Percentiles rank a stretch among this genome's conserved stretches.
Evolutionary conservation across 2,113 vertebrate species (phyloP).

Genomic region (Trematocara zebra): DNA sequence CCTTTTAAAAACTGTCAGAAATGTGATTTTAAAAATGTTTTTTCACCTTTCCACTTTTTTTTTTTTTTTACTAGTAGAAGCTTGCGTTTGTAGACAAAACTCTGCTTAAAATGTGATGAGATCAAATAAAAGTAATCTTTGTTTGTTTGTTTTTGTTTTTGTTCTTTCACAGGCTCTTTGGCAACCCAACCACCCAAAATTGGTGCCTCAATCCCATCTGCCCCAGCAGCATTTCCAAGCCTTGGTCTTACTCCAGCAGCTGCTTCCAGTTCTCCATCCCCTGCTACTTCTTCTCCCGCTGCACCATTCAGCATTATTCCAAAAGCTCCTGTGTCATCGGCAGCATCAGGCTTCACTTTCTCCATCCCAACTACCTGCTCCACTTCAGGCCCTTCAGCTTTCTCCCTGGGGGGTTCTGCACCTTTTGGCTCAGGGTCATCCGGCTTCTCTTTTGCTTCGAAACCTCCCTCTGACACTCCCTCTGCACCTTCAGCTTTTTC

Average conservation of each 20-base stretch:
- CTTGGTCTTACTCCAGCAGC: slow-evolving; percentile 30
- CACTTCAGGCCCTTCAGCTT: slow-evolving; percentile 29
- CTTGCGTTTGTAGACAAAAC: neutral
- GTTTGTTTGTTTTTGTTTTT: neutral
- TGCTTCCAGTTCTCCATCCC: neutral
- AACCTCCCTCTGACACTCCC: slow-evolving; percentile 28
- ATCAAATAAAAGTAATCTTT: neutral
- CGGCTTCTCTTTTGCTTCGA: slow-evolving; percentile 36
- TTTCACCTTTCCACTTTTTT: neutral
- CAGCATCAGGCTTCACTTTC: slow-evolving; percentile 63
- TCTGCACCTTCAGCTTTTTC: slow-evolving; percentile 51
- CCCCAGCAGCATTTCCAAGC: slow-evolving; percentile 4
- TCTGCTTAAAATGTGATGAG: neutral
- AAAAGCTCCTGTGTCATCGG: slow-evolving; percentile 4
- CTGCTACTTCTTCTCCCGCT: neutral
- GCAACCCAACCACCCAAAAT: slow-evolving; percentile 24
- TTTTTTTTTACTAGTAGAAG: neutral
- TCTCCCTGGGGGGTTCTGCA: slow-evolving; percentile 67
- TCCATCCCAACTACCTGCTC: slow-evolving; percentile 24
- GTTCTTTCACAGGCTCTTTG: slow-evolving; percentile 35
- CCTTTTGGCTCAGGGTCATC: slow-evolving; percentile 53
- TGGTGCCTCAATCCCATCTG: slow-evolving; percentile 13
- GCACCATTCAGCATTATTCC: slow-evolving; percentile 30
- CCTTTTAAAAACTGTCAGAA: neutral
- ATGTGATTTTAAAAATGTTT: neutral